Percentiles rank a stretch among this genome's conserved stretches.
These are phyloP conservation scores for Dolichomitus sp. DNA, from an alignment of 2,888 invertebrate genomes.

Conservation along the genomic window DNA sequence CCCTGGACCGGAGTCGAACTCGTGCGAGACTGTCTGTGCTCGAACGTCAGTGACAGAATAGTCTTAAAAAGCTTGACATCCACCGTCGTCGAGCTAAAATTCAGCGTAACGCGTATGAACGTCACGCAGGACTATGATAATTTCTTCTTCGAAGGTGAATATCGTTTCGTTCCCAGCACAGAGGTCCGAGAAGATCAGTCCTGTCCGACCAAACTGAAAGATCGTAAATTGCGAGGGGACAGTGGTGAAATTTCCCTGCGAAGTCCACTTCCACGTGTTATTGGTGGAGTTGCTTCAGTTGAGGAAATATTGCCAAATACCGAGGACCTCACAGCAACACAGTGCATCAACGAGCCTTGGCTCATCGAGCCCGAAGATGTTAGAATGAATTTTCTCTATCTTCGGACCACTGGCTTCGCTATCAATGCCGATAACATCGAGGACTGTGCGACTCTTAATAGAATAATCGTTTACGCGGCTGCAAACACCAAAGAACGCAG, in stretches of 20 bases:
- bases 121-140: constrained; percentile 93
- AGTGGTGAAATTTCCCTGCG: constrained; percentile 92
- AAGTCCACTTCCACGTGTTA: constrained; percentile 87
- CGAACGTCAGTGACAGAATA: constrained; percentile 90
- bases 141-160: constrained; percentile 93
- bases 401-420: constrained; percentile 91
- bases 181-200: constrained; percentile 86
- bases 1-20: constrained; percentile 88
- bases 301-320: constrained; percentile 74
- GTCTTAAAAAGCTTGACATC: constrained; percentile 91
- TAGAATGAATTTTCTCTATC: constrained; percentile 90
- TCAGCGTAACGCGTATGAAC: constrained; percentile 93
- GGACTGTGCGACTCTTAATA: constrained; percentile 90
- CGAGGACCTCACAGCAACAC: constrained; percentile 82
- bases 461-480: constrained; percentile 91
- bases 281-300: constrained; percentile 61
- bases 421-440: constrained; percentile 86
- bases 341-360: constrained; percentile 92
- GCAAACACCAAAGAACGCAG: constrained; percentile 89
- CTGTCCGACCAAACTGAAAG: constrained; percentile 90
- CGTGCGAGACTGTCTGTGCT: constrained; percentile 91
- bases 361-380: constrained; percentile 92
- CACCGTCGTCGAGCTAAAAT: constrained; percentile 91
- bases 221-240: constrained; percentile 90
- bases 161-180: constrained; percentile 89